Percentiles rank a stretch among this genome's conserved stretches.
Conservation (phyloP, 2,113 vertebrate genomes). For the Passer montanus region DNA sequence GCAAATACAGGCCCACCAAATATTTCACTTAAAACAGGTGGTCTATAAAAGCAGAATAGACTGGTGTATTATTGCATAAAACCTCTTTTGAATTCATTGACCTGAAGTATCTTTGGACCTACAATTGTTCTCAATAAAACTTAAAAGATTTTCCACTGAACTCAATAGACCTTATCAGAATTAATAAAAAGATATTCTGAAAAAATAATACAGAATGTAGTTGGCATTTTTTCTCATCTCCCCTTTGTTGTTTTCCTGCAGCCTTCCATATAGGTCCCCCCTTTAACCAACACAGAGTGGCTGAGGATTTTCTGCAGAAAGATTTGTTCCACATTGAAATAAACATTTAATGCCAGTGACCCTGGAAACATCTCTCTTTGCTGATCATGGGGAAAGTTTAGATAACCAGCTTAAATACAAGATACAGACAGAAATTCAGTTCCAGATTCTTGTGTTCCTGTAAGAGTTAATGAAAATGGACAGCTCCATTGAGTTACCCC, state of each 20-base stretch:
- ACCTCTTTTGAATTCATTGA: neutral
- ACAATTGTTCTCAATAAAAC: neutral
- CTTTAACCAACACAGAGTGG: neutral
- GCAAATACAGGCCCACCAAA: neutral
- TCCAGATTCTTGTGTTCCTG: neutral
- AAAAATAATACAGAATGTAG: neutral
- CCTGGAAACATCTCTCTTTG: neutral
- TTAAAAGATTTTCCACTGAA: neutral
- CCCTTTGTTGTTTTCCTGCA: neutral
- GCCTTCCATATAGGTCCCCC: rapidly evolving
- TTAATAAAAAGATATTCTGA: neutral
- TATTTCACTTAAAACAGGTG: neutral
- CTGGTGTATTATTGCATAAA: neutral
- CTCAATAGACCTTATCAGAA: neutral
- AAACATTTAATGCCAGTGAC: neutral
- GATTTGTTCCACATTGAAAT: neutral
- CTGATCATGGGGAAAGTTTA: neutral
- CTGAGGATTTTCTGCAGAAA: neutral
- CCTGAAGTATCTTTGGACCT: neutral
- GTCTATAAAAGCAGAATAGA: neutral
- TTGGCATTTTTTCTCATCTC: neutral
- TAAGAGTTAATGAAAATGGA: neutral
- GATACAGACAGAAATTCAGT: neutral
- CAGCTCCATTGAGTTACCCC: neutral
- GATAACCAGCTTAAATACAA: neutral